Evolutionary conservation across 2,113 vertebrate genomes (phyloP).

Genomic region (Oncorhynchus mykiss): DNA sequence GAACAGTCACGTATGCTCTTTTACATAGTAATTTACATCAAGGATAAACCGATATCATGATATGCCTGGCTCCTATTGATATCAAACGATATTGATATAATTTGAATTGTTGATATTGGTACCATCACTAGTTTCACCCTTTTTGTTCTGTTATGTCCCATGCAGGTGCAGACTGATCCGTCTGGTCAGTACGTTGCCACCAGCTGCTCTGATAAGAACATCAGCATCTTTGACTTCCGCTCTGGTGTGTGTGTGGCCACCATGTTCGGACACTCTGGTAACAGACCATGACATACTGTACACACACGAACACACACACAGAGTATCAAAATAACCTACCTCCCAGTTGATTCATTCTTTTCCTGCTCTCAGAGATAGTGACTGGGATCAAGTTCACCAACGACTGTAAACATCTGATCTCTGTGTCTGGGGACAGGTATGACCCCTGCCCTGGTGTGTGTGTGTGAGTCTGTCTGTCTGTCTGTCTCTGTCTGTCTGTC

Average conservation of each 20-base stretch:
- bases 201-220: conserved; percentile 94
- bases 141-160: neutral
- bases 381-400: conserved; percentile 96
- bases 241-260: conserved; percentile 92
- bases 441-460: conserved; percentile 49
- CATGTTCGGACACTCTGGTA: conserved; percentile 96
- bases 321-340: neutral
- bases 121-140: neutral
- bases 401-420: conserved; percentile 93
- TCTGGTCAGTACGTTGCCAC: conserved; percentile 95
- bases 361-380: conserved; percentile 84
- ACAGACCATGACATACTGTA: neutral
- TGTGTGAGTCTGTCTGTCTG: conserved; percentile 36
- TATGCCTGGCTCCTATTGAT: too few species aligned
- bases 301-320: neutral
- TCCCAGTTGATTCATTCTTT: neutral
- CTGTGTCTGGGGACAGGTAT: conserved; percentile 97
- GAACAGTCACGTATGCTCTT: too few species aligned
- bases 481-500: conserved; percentile 54
- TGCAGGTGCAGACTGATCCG: conserved; percentile 91
- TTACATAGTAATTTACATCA: too few species aligned
- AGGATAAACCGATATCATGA: too few species aligned
- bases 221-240: conserved; percentile 93
- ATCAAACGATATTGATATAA: too few species aligned
- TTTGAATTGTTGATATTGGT: too few species aligned